These are phyloP conservation scores for Rousettus leschenaultii DNA, from an alignment of 2,113 vertebrate genomes.

Conservation along the genomic window DNA sequence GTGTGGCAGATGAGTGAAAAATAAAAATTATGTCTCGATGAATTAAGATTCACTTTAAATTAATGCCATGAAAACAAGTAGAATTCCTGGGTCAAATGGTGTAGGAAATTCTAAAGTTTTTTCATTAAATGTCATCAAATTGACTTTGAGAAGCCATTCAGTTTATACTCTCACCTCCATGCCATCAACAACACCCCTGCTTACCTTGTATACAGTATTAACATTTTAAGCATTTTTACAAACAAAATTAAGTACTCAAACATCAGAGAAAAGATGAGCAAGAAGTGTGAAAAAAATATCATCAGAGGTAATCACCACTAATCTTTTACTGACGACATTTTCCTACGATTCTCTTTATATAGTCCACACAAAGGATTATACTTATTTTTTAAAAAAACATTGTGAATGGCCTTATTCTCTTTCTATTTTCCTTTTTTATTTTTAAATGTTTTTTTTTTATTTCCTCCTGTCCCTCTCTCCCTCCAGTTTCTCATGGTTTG, in stretches of 20 bases:
- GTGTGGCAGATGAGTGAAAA: background rate
- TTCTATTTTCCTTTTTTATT: background rate
- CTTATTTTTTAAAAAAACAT: background rate
- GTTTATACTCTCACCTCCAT: background rate
- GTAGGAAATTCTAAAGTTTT: background rate
- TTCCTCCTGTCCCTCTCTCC: background rate
- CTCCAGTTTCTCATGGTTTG: background rate
- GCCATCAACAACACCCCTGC: background rate
- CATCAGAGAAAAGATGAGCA: background rate
- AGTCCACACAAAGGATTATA: background rate
- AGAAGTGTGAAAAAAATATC: background rate
- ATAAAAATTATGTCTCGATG: background rate
- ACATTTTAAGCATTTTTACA: background rate
- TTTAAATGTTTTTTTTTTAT: background rate
- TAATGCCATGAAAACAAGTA: background rate
- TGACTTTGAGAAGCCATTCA: background rate
- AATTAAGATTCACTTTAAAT: slow-evolving; percentile 17
- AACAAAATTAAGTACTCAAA: background rate
- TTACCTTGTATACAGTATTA: background rate
- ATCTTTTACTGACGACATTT: background rate
- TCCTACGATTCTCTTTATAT: background rate
- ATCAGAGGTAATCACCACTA: background rate
- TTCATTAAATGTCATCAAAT: background rate
- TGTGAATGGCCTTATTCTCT: background rate
- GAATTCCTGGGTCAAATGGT: background rate